Percentiles rank a stretch among this genome's conserved stretches.
Conservation (phyloP, 30 jellyfish, hydroid and myxozoan species). For the Clytia hemisphaerica region DNA sequence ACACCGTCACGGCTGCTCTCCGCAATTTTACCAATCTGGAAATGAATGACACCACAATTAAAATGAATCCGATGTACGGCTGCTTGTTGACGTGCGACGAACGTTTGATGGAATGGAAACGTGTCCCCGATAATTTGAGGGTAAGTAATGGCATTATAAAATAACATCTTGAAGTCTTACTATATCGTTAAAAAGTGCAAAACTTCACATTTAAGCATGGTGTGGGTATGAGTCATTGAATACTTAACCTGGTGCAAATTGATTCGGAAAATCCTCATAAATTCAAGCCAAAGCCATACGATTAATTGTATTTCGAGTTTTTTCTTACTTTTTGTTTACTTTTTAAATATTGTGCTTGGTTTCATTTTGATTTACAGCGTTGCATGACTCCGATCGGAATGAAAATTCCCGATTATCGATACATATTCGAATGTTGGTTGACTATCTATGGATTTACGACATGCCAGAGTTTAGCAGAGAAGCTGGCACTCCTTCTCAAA, state of each 20-base stretch:
- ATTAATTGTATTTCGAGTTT: no score
- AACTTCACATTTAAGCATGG: no score
- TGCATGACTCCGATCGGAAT: slow-evolving; percentile 17
- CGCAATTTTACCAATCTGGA: no score
- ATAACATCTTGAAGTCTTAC: background rate
- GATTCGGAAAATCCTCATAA: no score
- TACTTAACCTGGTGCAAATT: no score
- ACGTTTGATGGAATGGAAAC: background rate
- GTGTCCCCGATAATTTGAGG: slow-evolving; percentile 56
- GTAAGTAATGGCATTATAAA: slow-evolving; percentile 4
- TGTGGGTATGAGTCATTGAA: no score
- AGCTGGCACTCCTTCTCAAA: slow-evolving; percentile 11
- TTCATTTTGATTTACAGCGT: slow-evolving; percentile 14
- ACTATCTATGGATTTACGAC: slow-evolving; percentile 29
- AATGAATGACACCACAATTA: no score
- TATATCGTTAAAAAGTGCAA: no score
- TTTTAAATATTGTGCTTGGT: no score
- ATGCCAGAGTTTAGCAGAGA: slow-evolving; percentile 6
- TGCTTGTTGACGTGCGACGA: background rate
- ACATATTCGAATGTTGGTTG: slow-evolving; percentile 30
- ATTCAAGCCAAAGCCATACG: no score
- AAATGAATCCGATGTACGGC: background rate
- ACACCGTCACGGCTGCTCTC: no score
- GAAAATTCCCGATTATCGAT: slow-evolving; percentile 11
- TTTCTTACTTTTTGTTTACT: no score